Base-by-base conservation (phyloP, 2,113 vertebrate genomes). In the Takifugu bimaculatus region DNA sequence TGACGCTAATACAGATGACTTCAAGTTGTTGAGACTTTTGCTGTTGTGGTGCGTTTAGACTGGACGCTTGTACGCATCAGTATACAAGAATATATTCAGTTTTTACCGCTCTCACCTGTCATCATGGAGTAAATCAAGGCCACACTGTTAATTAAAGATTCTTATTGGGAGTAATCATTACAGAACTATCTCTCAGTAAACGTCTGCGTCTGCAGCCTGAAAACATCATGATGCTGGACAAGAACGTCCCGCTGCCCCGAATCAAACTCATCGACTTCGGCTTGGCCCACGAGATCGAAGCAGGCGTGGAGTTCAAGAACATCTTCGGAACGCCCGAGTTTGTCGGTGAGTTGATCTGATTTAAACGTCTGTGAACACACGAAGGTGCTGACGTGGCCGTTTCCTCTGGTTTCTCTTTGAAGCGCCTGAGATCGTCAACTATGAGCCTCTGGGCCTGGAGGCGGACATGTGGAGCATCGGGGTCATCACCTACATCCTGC, bases 401-500 rank as follows among this genome's bases (percentile, higher is more conserved):
- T 35, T 13, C 4, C 14, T 48, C 26, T 29, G 5, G 4, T 47
- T 60, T 53, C 1, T 39, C 64, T 56, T 54, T 92, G 60, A 84
- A 99, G 97, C 97, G 84, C 96, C 95, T 71, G 97, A 99, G 89
- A 98, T 98, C 0, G 94, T 99, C 42, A 99, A 98, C 87, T 98
- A 98, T 10, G 96, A 99, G 67, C 96, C 94, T 0, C 88, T 99
- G 58, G 96, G 96, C 26, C 80, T 98, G 56, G 93, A 94, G 57
- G 94, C 94, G 3, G 96, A 99, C 84, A 98, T 99, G 95, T 98
- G 95, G 96, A 99, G 94, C 83, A 94, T 99, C 12, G 97, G 97
- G 9, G 96, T 99, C 73, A 98, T 99, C 88, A 98, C 96, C 65
- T 99, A 98, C 79, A 98, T 99, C 81, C 88, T 99, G 97, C 93